These are phyloP conservation scores for Aelia acuminata DNA, from an alignment of 2,888 invertebrate species.

Conservation along the genomic window DNA sequence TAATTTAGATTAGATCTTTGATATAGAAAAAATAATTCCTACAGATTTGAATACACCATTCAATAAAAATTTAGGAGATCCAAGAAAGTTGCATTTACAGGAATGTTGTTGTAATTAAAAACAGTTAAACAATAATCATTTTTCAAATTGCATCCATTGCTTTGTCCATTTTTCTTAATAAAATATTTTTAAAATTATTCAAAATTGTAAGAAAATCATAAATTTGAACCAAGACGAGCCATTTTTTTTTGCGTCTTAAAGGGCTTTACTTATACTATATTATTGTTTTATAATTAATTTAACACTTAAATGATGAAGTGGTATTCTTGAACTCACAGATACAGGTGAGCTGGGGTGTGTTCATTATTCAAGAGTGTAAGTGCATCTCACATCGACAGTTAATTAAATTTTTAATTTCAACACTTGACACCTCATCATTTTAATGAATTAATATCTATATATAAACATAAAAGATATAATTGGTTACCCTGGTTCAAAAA, in stretches of 20 bases:
- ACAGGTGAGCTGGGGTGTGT: background rate
- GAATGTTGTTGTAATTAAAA: background rate
- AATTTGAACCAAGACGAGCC: background rate
- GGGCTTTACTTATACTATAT: background rate
- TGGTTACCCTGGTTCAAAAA: background rate
- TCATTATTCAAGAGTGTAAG: background rate
- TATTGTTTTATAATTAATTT: background rate
- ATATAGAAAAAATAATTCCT: too few relatives aligned
- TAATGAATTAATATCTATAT: background rate
- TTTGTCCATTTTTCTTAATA: background rate
- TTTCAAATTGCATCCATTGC: background rate
- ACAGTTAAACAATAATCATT: background rate
- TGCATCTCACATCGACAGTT: background rate
- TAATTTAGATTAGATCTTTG: too few relatives aligned
- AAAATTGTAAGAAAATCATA: background rate
- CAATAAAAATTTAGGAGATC: too few relatives aligned
- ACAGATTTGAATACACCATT: too few relatives aligned
- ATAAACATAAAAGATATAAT: background rate
- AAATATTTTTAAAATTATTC: background rate
- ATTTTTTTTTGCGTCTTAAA: background rate
- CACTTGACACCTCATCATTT: background rate
- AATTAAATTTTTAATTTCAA: background rate
- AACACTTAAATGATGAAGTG: background rate
- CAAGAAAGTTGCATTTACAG: too few relatives aligned
- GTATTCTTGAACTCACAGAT: background rate